Evolutionary conservation across 2,888 invertebrate species (phyloP).

Genomic region (Hedychridium roseum): DNA sequence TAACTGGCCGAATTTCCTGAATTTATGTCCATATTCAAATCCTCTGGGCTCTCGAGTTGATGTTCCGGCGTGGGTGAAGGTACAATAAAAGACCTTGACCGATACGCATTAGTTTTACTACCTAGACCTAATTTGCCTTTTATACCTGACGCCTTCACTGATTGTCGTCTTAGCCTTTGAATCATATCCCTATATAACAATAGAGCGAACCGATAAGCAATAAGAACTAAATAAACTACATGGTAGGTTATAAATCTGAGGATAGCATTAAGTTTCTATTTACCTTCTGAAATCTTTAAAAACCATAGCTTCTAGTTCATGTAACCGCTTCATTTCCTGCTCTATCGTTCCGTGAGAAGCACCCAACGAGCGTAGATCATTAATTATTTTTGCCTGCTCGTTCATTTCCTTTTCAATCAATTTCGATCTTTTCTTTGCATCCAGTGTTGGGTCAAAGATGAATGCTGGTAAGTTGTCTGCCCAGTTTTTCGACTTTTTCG

Average conservation of each 20-base stretch:
- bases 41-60: conserved; percentile 65
- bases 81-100: conserved; percentile 81
- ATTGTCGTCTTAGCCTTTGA: conserved; percentile 85
- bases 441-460: conserved; percentile 80
- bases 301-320: conserved; percentile 92
- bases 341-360: conserved; percentile 92
- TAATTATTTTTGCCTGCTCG: conserved; percentile 94
- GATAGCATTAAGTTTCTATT: neutral
- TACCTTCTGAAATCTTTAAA: conserved; percentile 91
- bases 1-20: conserved; percentile 69
- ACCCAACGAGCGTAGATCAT: conserved; percentile 86
- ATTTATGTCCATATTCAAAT: conserved; percentile 54
- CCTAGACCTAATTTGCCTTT: conserved; percentile 81
- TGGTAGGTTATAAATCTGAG: no score
- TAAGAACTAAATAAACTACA: no score
- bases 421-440: conserved; percentile 86
- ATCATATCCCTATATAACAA: conserved; percentile 80
- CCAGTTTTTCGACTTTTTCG: conserved; percentile 71
- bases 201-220: no score
- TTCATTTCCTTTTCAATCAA: conserved; percentile 97
- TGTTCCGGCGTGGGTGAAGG: conserved; percentile 74
- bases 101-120: conserved; percentile 70
- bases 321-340: conserved; percentile 88
- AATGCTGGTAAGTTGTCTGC: conserved; percentile 84
- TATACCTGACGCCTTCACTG: conserved; percentile 79